Percentiles rank a stretch among this genome's conserved stretches.
These are phyloP conservation scores for Aegithalos caudatus DNA, from an alignment of 2,113 vertebrate species.

Conservation along the genomic window DNA sequence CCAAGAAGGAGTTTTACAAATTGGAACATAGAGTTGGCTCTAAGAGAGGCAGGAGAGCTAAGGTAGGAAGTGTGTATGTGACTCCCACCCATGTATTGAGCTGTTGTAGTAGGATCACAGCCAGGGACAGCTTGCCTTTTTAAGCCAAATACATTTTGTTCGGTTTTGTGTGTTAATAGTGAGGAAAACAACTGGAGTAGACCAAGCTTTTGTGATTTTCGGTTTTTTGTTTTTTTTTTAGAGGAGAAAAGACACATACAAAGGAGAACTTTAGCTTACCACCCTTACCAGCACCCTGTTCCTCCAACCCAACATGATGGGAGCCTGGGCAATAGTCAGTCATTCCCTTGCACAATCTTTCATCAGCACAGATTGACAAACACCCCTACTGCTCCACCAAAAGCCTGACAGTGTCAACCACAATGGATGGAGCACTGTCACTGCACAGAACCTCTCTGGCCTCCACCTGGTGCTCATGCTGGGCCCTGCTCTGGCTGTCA, in stretches of 20 bases:
- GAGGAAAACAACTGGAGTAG: not conserved
- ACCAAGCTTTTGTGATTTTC: not conserved
- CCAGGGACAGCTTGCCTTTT: constrained; percentile 9
- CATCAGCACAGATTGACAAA: not conserved
- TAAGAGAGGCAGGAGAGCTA: not conserved
- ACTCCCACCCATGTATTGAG: not conserved
- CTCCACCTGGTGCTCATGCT: not conserved
- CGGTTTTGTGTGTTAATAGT: not conserved
- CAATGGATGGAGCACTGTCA: not conserved
- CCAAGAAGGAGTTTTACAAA: not conserved
- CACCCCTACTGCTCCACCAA: not conserved
- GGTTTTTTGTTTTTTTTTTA: not conserved
- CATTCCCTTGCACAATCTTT: not conserved
- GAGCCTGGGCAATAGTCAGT: not conserved
- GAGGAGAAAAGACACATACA: not conserved
- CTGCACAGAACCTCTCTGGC: not conserved
- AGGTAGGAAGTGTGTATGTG: constrained; percentile 15
- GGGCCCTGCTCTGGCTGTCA: not conserved
- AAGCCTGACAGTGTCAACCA: not conserved
- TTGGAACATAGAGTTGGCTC: not conserved
- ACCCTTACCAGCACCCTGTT: not conserved
- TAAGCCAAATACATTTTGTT: not conserved
- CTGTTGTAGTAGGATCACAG: not conserved
- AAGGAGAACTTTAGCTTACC: not conserved
- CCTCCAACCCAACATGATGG: not conserved